Conservation (phyloP, 2,113 vertebrate species). For the Ophthalmolycus amberensis region DNA sequence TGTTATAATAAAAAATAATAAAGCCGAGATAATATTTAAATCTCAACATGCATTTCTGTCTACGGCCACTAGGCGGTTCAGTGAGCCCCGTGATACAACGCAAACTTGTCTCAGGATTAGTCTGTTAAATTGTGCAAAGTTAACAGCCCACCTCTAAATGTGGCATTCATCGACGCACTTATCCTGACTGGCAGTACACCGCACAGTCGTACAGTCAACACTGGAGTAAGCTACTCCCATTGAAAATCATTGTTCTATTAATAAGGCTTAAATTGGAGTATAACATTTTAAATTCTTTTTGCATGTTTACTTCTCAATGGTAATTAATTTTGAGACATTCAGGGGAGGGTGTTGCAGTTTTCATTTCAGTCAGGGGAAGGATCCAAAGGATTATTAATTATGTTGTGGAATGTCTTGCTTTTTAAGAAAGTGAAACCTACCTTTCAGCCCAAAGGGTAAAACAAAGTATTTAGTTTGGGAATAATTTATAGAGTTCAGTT, state of each 20-base stretch:
- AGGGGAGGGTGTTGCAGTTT: neutral
- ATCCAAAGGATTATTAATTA: conserved; percentile 1
- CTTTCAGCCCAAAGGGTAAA: conserved; percentile 1
- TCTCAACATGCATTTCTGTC: neutral
- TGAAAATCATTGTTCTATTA: neutral
- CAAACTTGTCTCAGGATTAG: neutral
- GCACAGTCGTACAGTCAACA: too few species aligned
- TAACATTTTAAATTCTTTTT: neutral
- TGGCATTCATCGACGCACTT: too few species aligned
- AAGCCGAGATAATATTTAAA: neutral
- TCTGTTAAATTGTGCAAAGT: too few species aligned
- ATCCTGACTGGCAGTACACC: too few species aligned
- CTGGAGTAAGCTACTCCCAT: neutral
- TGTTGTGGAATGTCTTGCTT: neutral
- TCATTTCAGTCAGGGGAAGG: neutral
- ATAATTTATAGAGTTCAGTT: conserved; percentile 22
- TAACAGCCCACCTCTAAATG: too few species aligned
- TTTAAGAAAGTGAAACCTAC: neutral
- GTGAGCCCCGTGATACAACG: neutral
- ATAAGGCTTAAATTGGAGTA: neutral
- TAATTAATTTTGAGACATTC: neutral
- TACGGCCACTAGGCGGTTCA: neutral
- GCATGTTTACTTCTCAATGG: neutral
- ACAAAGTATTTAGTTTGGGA: neutral
- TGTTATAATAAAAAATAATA: neutral